Evolutionary conservation across 2,113 vertebrate species (phyloP), one percentile per base, ranked within the genome.

Genomic region (Ctenodactylus gundi): DNA sequence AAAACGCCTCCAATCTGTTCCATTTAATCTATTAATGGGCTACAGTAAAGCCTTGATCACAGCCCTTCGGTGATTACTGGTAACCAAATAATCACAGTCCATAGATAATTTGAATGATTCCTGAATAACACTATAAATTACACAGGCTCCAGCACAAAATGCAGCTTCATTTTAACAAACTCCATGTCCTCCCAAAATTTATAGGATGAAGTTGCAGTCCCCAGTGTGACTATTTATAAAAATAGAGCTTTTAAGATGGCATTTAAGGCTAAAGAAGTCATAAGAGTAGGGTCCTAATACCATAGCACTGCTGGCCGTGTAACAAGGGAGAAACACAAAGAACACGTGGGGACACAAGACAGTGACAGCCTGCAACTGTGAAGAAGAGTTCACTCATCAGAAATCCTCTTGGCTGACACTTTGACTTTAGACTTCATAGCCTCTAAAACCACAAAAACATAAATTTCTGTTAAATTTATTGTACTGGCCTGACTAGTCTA

Each of bases 31-130:
- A 83, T 97, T 98, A 93, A 93, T 89, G 95, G 94, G 87, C 93
- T 93, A 93, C 36, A 90, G 67, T 88, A 95, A 84, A 95, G 90
- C 97, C 95, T 95, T 81, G 92, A 91, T 98, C 96, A 97, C 51
- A 92, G 94, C 51, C 91, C 51, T 98, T 97, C 95, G 96, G 90
- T 85, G 97, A 93, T 96, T 90, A 88, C 20, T 3, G 0, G 55
- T 94, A 93, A 93, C 89, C 95, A 95, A 95, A 97, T 96, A 96
- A 96, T 77, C 93, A 94, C 91, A 95, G 95, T 95, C 94, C 51
- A 75, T 80, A 65, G 46, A 49, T 85, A 85, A 85, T 41, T 6
- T 49, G 14, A 87, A n/a, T 64, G 13, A 85, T 20, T 60, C 46
- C 7, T 64, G 25, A 75, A 62, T 85, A 53, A 81, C 23, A 93